These are phyloP conservation scores for Heterocephalus glaber DNA, from an alignment of 2,113 vertebrate genomes.

Conservation along the genomic window DNA sequence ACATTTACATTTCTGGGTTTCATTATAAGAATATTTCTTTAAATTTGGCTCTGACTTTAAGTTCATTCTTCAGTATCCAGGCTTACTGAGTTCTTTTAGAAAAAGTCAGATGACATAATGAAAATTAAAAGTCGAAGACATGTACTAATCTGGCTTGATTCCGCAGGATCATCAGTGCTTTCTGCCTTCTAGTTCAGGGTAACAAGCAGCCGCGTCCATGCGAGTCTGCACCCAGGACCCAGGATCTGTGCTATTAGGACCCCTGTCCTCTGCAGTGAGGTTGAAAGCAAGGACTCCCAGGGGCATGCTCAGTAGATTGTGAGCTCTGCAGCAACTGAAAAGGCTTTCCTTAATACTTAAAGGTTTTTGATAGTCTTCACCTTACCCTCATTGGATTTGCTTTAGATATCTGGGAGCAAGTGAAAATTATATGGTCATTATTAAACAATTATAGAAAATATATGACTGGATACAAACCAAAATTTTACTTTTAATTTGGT, in stretches of 20 bases:
- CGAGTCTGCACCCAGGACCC: background rate
- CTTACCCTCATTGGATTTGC: background rate
- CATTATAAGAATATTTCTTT: background rate
- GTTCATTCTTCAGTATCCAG: background rate
- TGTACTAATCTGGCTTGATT: background rate
- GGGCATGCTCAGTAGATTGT: background rate
- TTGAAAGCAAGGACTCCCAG: background rate
- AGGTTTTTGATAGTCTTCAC: background rate
- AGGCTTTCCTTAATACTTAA: background rate
- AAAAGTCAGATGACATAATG: background rate
- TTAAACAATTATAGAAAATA: background rate
- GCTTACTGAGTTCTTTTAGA: background rate
- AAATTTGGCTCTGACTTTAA: background rate
- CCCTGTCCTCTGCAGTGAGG: background rate
- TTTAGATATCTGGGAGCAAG: background rate
- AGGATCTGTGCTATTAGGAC: background rate
- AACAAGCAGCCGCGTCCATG: background rate
- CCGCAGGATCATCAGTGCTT: background rate
- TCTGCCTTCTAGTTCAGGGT: background rate
- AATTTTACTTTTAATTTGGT: background rate
- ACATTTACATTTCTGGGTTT: background rate
- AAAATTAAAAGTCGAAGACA: background rate
- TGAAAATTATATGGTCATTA: background rate
- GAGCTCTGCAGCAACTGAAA: background rate
- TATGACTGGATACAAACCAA: background rate